Evolutionary conservation across 2,113 vertebrate species (phyloP).

Genomic region (Pomatorhinus ruficollis): DNA sequence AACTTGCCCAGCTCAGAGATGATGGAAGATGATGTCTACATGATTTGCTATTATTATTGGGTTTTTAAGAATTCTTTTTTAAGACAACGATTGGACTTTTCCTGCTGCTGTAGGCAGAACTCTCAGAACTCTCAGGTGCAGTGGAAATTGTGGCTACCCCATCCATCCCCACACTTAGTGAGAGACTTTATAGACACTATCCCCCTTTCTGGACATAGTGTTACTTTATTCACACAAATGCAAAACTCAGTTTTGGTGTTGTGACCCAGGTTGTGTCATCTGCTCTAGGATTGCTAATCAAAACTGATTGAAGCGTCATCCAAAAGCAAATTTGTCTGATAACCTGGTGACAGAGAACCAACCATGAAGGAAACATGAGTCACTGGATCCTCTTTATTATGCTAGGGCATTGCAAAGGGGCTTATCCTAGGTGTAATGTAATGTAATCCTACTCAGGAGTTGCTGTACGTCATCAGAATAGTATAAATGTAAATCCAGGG

Average conservation of each 20-base stretch:
- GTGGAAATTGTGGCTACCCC: not conserved
- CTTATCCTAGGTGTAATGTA: not conserved
- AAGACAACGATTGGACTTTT: not conserved
- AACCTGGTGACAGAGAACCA: not conserved
- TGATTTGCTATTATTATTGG: not conserved
- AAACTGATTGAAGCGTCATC: not conserved
- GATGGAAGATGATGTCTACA: not conserved
- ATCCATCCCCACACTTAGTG: not conserved
- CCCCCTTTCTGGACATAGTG: not conserved
- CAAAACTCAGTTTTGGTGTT: not conserved
- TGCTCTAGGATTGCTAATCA: not conserved
- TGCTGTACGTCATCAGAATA: not conserved
- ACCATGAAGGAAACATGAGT: not conserved
- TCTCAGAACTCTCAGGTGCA: accelerated
- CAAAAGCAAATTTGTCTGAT: not conserved
- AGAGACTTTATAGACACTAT: accelerated
- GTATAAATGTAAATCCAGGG: not conserved
- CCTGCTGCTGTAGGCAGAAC: not conserved
- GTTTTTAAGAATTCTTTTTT: not conserved
- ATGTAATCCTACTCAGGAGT: not conserved
- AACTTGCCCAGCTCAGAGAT: not conserved
- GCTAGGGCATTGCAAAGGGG: not conserved
- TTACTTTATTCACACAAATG: not conserved
- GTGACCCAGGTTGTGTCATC: not conserved
- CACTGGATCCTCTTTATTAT: not conserved